Evolutionary conservation across 2,113 vertebrate species (phyloP).

Genomic region (Hylia prasina): DNA sequence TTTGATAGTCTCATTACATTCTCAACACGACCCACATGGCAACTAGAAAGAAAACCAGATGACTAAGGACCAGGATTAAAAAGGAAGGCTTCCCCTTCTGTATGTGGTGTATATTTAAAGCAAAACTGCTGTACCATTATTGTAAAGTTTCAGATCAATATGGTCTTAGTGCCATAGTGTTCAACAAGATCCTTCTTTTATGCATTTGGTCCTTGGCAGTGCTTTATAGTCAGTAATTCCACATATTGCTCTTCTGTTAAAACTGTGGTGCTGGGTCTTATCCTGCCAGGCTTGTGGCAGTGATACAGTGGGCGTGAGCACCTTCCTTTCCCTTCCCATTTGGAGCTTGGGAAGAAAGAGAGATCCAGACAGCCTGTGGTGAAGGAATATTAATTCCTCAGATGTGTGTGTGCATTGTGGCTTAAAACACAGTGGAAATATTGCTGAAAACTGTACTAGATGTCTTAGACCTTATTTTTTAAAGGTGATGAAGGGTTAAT

Average conservation of each 20-base stretch:
- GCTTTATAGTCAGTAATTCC: background rate
- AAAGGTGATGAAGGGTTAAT: background rate
- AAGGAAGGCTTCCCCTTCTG: background rate
- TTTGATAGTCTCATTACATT: constrained; percentile 2
- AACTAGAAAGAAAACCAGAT: background rate
- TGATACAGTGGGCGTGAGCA: background rate
- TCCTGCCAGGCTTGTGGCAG: background rate
- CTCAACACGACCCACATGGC: background rate
- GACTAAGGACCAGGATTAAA: background rate
- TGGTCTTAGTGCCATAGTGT: too few species aligned
- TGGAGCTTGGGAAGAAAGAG: background rate
- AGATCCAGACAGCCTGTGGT: rapidly evolving
- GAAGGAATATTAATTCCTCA: background rate
- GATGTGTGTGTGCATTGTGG: too few species aligned
- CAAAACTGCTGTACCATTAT: background rate
- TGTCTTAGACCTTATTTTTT: background rate
- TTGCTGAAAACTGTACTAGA: background rate
- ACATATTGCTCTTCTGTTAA: rapidly evolving
- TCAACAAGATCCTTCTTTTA: background rate
- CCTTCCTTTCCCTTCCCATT: background rate
- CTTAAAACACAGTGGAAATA: background rate
- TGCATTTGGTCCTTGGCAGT: background rate
- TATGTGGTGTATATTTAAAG: background rate
- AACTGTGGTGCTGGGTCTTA: background rate
- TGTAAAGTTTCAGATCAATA: background rate